phyloP scores from a whole-genome alignment of 1,140 invertebrate genomes.

The Lordiphosa collinella region DNA sequence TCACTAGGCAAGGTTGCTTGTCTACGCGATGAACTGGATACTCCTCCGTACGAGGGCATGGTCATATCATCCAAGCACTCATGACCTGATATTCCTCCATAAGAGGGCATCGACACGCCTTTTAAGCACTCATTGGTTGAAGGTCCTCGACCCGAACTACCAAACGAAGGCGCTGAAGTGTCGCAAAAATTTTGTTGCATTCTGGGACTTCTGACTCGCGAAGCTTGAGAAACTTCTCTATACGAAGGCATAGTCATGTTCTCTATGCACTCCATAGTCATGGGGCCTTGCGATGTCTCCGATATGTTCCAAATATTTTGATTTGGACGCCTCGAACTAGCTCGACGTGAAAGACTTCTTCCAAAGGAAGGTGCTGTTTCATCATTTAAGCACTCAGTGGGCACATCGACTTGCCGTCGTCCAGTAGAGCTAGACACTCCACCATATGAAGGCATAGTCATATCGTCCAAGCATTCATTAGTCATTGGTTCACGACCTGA shows the following conservation, averaged over 20 bases:
- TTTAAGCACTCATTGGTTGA: neutral
- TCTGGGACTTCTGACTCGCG: neutral
- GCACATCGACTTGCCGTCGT: neutral
- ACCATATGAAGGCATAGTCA: conserved; percentile 16
- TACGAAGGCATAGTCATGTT: conserved; percentile 7
- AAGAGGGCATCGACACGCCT: neutral
- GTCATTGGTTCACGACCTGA: neutral
- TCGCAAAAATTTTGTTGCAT: conserved; percentile 1
- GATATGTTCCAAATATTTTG: neutral
- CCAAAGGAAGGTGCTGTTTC: conserved; percentile 10
- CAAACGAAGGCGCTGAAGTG: neutral
- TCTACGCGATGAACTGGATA: conserved; percentile 1
- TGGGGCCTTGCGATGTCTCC: too few relatives aligned
- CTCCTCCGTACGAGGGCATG: conserved; percentile 21
- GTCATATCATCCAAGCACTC: conserved; percentile 22
- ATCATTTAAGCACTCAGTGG: conserved; percentile 10
- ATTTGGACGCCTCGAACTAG: neutral
- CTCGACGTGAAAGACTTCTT: neutral
- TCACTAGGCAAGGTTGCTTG: conserved; percentile 9
- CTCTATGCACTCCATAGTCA: conserved; percentile 3
- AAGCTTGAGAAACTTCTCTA: neutral
- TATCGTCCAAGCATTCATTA: neutral
- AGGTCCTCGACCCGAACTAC: neutral
- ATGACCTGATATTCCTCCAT: neutral
- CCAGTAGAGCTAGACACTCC: neutral